Evolutionary conservation across 2,797 vertebrate genomes (phyloP).

Genomic region (Poeciliopsis paucimaculata): DNA sequence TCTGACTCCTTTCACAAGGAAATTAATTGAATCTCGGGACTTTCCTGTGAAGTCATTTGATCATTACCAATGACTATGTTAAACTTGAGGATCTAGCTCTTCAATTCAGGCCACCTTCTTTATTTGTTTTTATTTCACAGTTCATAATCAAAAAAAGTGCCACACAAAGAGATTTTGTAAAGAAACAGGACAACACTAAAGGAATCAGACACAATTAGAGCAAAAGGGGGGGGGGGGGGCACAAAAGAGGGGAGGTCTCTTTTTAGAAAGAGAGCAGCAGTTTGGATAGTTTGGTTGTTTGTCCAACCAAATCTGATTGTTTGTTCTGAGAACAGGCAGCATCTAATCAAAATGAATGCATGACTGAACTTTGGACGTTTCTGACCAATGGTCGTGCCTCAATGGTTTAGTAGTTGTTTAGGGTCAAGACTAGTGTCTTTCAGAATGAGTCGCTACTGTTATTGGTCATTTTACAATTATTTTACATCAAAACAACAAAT

Average conservation of each 20-base stretch:
- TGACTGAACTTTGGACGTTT: conserved; percentile 22
- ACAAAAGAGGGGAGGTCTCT: conserved; percentile 7
- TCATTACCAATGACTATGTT: conserved; percentile 36
- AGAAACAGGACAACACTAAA: conserved; percentile 33
- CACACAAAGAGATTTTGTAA: conserved; percentile 18
- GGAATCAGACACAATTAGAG: neutral
- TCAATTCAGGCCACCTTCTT: neutral
- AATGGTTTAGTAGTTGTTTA: neutral
- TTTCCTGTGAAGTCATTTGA: conserved; percentile 24
- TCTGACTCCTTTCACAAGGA: conserved; percentile 22
- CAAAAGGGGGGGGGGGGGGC: neutral
- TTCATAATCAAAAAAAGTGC: conserved; percentile 35
- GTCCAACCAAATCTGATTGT: conserved; percentile 19
- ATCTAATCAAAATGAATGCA: conserved; percentile 34
- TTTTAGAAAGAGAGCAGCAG: conserved; percentile 13
- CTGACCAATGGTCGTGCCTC: neutral
- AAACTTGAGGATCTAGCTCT: conserved; percentile 13
- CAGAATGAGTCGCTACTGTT: neutral
- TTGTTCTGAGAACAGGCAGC: conserved; percentile 35
- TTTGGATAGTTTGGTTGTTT: conserved; percentile 18
- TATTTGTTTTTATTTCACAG: conserved; percentile 32
- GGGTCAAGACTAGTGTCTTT: neutral
- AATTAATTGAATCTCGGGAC: conserved; percentile 33
- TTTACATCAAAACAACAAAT: neutral
- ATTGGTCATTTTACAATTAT: neutral